Percentiles rank a stretch among this genome's conserved stretches.
Evolutionary conservation across 2,888 invertebrate genomes (phyloP).

Genomic region (Helicoverpa assulta): DNA sequence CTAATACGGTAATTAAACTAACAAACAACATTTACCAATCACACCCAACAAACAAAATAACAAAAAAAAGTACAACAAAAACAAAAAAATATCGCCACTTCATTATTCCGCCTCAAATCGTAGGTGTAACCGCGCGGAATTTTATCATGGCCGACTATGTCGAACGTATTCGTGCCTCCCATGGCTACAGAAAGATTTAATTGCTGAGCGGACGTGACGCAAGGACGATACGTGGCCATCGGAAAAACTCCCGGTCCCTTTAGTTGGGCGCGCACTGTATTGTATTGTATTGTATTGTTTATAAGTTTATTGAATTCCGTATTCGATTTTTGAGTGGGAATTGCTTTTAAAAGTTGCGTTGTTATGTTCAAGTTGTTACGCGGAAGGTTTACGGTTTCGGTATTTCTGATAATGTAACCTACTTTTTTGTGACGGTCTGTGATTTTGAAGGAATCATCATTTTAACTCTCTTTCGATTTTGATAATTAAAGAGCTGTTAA

Average conservation of each 20-base stretch:
- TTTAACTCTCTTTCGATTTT: no score
- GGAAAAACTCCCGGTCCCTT: conserved; percentile 56
- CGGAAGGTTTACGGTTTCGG: neutral
- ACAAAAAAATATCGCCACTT: conserved; percentile 23
- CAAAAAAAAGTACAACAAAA: conserved; percentile 8
- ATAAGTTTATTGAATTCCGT: conserved; percentile 34
- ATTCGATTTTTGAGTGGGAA: conserved; percentile 10
- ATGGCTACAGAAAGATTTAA: conserved; percentile 71
- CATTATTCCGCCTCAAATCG: conserved; percentile 51
- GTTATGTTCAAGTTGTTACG: neutral
- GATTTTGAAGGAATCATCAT: no score
- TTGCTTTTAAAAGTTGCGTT: neutral
- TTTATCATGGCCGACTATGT: conserved; percentile 50
- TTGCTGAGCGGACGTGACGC: conserved; percentile 75
- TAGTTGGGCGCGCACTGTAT: conserved; percentile 51
- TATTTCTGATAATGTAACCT: no score
- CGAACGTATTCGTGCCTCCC: conserved; percentile 57
- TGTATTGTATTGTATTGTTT: conserved; percentile 39
- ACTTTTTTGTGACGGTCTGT: no score
- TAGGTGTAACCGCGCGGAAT: conserved; percentile 53
- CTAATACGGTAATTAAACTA: no score
- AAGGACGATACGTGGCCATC: conserved; percentile 58
- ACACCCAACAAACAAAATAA: no score
- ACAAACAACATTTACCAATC: no score
- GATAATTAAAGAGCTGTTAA: no score